These are phyloP conservation scores for Monoplex corrugatus DNA, from an alignment of 2,888 invertebrate genomes.

Conservation along the genomic window DNA sequence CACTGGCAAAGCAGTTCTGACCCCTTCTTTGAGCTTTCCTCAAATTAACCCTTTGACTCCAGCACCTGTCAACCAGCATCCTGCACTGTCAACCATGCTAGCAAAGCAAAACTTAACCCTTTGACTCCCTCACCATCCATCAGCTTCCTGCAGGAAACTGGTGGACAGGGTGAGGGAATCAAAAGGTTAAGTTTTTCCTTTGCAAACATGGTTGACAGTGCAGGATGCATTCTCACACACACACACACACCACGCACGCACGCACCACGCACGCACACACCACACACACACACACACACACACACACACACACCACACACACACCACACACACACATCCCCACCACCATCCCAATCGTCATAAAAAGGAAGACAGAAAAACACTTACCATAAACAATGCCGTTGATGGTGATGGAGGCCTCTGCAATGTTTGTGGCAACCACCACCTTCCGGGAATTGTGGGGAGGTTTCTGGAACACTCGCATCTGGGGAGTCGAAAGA, in stretches of 20 bases:
- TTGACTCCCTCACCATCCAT: too few species aligned
- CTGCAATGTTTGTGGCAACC: slow-evolving; percentile 97
- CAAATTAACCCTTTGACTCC: too few species aligned
- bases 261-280: not conserved
- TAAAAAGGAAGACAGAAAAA: not conserved
- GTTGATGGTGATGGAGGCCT: slow-evolving; percentile 96
- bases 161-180: too few species aligned
- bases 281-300: not conserved
- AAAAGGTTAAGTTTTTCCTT: too few species aligned
- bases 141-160: too few species aligned
- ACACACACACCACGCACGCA: not conserved
- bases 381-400: slow-evolving; percentile 89
- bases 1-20: too few species aligned
- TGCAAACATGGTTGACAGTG: too few species aligned
- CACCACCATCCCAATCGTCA: not conserved
- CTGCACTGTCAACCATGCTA: too few species aligned
- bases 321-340: not conserved
- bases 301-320: not conserved
- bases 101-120: too few species aligned
- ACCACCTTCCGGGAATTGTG: slow-evolving; percentile 92
- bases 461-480: slow-evolving; percentile 88
- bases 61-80: too few species aligned
- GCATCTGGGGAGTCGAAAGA: slow-evolving; percentile 86
- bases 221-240: not conserved
- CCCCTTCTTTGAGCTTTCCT: too few species aligned